phyloP scores from a whole-genome alignment of 2,113 vertebrate species.

The Paratilapia polleni region DNA sequence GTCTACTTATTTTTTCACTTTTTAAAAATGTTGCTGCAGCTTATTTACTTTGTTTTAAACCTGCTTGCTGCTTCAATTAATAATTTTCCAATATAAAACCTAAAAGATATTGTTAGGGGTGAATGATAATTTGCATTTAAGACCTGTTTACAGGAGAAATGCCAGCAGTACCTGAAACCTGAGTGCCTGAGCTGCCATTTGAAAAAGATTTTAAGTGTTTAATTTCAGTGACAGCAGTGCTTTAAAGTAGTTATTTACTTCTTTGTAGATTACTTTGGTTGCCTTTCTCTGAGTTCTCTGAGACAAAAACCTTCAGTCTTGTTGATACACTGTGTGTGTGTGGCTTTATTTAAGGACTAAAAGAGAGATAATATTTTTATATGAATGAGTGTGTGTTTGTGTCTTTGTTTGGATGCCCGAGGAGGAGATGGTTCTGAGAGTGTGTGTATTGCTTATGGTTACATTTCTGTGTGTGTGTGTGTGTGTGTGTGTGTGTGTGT shows the following conservation, averaged over 20 bases:
- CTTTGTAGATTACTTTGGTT: background rate
- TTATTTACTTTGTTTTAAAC: background rate
- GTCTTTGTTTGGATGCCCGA: background rate
- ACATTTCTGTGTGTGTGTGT: background rate
- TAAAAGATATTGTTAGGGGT: background rate
- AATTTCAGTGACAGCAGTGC: background rate
- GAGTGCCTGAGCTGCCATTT: background rate
- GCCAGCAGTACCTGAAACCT: background rate
- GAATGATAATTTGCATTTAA: background rate
- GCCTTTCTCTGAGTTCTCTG: background rate
- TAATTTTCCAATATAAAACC: background rate
- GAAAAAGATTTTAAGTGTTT: background rate
- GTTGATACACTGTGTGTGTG: background rate
- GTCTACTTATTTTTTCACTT: background rate
- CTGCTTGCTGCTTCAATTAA: too few relatives aligned
- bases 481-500: background rate
- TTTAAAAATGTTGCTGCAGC: background rate
- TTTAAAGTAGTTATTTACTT: background rate
- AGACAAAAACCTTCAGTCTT: background rate
- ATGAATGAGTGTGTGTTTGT: constrained; percentile 8
- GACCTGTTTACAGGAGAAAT: background rate
- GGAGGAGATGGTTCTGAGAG: constrained; percentile 14
- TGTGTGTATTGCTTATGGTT: background rate
- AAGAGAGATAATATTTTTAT: background rate
- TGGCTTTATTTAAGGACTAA: background rate